Evolutionary conservation across 2,797 vertebrate species (phyloP), one percentile per base, ranked within the genome.

Genomic region (Perodicticus potto): DNA sequence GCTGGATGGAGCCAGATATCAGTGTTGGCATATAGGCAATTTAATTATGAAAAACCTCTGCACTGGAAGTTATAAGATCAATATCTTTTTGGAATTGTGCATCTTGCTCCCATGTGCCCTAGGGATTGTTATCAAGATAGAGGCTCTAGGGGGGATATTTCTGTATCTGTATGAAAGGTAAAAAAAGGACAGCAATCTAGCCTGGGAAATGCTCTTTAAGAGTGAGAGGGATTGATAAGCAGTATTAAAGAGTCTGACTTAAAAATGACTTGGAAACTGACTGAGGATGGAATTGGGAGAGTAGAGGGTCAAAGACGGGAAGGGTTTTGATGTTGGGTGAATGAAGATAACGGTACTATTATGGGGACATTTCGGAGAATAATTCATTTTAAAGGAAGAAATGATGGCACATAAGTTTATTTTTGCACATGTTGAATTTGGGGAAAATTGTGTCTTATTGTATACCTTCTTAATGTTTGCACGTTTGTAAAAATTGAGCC

Each of bases 311-410:
- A 77, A 29, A 81, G 57, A 63, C 67, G 57, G 78, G 29, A 70
- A 59, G n/a, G 6, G 11, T 73, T 91, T 93, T 96, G n/a, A 69
- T 83, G 22, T 91, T 84, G 90, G 84, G 37, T 72, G 9, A 86
- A 74, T 86, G 37, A 91, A 89, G 72, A 69, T 37, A 14, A 65
- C 29, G 8, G 43, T 53, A 34, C 37, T 89, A 11, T 81, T 93
- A 34, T 40, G 19, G 57, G 43, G 23, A 57, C 20, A 81, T 91
- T 94, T 89, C 43, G 49, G 95, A 93, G 43, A 73, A 49, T 37
- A 53, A 61, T 82, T 59, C 7, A 29, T 86, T 85, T 94, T 93
- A 55, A 94, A 90, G 86, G 74, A 70, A 89, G 73, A 73, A 96
- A 69, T 67, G 80, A 32, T 3, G 34, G 32, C 27, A 77, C 14